Percentiles rank a stretch among this genome's conserved stretches.
Evolutionary conservation across 2,797 vertebrate species (phyloP).

Genomic region (Triplophysa yarkandensis): DNA sequence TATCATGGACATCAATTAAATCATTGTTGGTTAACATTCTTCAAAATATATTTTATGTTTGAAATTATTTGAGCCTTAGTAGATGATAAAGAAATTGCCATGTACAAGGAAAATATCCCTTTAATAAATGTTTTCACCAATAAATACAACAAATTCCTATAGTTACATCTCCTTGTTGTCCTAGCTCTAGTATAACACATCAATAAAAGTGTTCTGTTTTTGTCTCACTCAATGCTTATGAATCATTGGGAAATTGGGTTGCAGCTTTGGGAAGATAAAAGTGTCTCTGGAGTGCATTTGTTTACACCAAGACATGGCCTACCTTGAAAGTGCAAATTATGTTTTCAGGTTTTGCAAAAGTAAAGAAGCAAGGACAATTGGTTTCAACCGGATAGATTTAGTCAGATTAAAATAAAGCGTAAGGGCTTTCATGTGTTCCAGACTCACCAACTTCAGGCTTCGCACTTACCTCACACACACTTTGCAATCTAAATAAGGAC

Average conservation of each 20-base stretch:
- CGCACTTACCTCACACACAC: not conserved
- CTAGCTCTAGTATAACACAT: constrained; percentile 71
- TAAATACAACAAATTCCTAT: constrained; percentile 69
- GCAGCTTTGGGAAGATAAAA: constrained; percentile 31
- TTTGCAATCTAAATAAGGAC: not conserved
- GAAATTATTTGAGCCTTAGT: too few relatives aligned
- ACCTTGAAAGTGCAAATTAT: constrained; percentile 25
- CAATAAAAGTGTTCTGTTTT: constrained; percentile 55
- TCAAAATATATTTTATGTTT: too few relatives aligned
- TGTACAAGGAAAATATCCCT: not conserved
- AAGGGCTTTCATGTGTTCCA: not conserved
- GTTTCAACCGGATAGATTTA: not conserved
- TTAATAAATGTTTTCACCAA: constrained; percentile 37
- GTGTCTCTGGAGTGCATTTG: constrained; percentile 20
- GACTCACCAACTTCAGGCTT: not conserved
- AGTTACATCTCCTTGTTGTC: constrained; percentile 70
- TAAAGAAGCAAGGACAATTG: constrained; percentile 16
- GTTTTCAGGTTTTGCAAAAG: not conserved
- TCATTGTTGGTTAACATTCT: too few relatives aligned
- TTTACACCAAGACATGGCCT: constrained; percentile 31
- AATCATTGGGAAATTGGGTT: constrained; percentile 36
- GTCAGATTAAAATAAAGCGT: constrained; percentile 7
- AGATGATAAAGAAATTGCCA: too few relatives aligned
- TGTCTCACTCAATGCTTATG: constrained; percentile 4
- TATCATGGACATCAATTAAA: too few relatives aligned